Conservation (phyloP, 1,140 invertebrate genomes). For the Oryctes rhinoceros region DNA sequence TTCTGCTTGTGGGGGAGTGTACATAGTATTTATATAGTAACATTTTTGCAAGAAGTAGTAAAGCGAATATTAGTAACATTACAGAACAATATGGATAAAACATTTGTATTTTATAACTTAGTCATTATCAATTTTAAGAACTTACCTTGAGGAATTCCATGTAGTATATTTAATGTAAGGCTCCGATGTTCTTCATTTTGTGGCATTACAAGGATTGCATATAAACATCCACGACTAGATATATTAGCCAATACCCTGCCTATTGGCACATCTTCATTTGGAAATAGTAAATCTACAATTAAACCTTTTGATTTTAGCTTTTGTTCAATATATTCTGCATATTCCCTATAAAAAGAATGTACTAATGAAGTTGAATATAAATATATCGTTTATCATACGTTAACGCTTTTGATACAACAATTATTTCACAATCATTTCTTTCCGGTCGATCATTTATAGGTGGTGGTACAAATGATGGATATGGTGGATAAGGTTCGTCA, state of each 20-base stretch:
- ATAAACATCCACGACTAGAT: conserved; percentile 82
- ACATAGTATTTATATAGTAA: too few species aligned
- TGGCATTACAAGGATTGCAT: conserved; percentile 86
- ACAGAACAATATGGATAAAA: too few species aligned
- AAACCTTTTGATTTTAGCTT: conserved; percentile 82
- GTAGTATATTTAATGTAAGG: conserved; percentile 89
- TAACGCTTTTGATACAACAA: conserved; percentile 79
- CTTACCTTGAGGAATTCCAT: conserved; percentile 88
- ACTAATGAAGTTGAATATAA: not conserved
- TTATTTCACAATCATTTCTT: conserved; percentile 88
- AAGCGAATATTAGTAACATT: too few species aligned
- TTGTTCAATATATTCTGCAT: conserved; percentile 88
- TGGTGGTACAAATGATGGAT: conserved; percentile 59
- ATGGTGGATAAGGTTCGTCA: conserved; percentile 42
- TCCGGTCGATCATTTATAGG: conserved; percentile 61
- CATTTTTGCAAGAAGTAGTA: too few species aligned
- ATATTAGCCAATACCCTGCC: conserved; percentile 89
- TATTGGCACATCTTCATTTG: conserved; percentile 87
- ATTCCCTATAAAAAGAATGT: conserved; percentile 70
- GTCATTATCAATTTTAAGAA: conserved; percentile 38
- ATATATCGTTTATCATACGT: conserved; percentile 70
- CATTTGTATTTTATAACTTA: not conserved
- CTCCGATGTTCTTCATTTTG: conserved; percentile 86
- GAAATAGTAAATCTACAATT: conserved; percentile 86
- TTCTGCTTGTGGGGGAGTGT: too few species aligned